Conservation (phyloP, 2,888 invertebrate species). For the Masnerella sp. region DNA sequence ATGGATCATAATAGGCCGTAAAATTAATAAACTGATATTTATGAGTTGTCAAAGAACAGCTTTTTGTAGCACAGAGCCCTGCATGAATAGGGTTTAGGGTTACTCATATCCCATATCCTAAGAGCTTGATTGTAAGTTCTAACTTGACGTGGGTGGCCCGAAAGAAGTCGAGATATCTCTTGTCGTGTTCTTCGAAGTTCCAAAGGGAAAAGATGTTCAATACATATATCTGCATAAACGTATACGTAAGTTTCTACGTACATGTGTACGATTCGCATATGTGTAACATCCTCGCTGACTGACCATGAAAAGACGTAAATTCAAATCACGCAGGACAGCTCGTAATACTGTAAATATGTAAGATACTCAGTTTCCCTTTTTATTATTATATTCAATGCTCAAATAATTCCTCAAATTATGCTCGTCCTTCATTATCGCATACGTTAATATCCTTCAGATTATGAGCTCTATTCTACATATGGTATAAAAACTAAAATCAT, state of each 20-base stretch:
- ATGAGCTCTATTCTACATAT: no score
- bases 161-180: slow-evolving; percentile 60
- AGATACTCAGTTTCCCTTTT: slow-evolving; percentile 26
- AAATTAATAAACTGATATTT: slow-evolving; percentile 53
- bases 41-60: slow-evolving; percentile 49
- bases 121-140: slow-evolving; percentile 63
- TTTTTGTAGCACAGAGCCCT: slow-evolving; percentile 48
- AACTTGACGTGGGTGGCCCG: slow-evolving; percentile 71
- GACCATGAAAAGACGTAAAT: slow-evolving; percentile 62
- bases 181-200: slow-evolving; percentile 61
- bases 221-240: slow-evolving; percentile 39
- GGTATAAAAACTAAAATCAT: slow-evolving; percentile 12
- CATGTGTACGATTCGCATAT: slow-evolving; percentile 22
- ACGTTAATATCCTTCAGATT: no score
- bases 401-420: slow-evolving; percentile 39
- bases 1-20: slow-evolving; percentile 36
- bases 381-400: slow-evolving; percentile 24
- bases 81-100: slow-evolving; percentile 67
- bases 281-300: slow-evolving; percentile 59
- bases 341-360: slow-evolving; percentile 54
- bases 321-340: slow-evolving; percentile 60
- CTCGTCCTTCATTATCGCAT: no score
- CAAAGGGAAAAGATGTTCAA: slow-evolving; percentile 59
- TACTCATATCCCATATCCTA: slow-evolving; percentile 68
- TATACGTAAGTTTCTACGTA: slow-evolving; percentile 8